Base-by-base conservation (phyloP, 2,888 invertebrate species). In the Agapetus fuscipes region DNA sequence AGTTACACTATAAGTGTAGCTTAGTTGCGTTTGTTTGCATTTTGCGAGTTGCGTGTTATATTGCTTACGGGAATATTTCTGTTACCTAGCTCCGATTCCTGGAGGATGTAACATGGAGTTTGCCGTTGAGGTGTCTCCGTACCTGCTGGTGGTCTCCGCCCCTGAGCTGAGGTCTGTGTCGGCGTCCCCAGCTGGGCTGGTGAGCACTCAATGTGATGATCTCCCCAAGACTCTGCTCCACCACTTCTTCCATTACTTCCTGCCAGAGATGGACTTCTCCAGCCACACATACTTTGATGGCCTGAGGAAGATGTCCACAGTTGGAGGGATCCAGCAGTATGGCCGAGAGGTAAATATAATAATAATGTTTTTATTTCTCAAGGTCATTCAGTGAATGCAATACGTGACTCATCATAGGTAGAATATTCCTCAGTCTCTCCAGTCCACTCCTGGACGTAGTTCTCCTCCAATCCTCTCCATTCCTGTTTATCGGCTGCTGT, bases 51-150 rank as follows among this genome's bases (percentile, higher is more conserved):
- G n/a, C n/a, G n/a, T n/a, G n/a, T n/a, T n/a, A n/a, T n/a, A n/a
- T n/a, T n/a, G n/a, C n/a, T n/a, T n/a, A n/a, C n/a, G n/a, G n/a
- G 39, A 15, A 40, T 41, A 46, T 49, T 48, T 49, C 43, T 36
- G 51, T 51, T 49, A 52, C 46, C 43, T 59, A 86, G 86, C 76
- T 55, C 86, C 86, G 1, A 62, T 83, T 48, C 84, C 86, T 12
- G 87, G 87, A 26, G 85, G 83, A 12, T 86, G 86, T 55, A 85
- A 83, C 53, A 70, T 80, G 71, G 80, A 80, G 51, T 77, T 77
- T 49, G 59, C 73, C 27, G 54, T 74, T 11, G 62, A 71, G 48
- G 66, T 71, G 46, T 72, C 80, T 6, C 82, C 86, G 1, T 80
- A 67, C 52, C 66, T 79, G 52, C 58, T 58, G 34, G 48, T 76